Percentiles rank a stretch among this genome's conserved stretches.
phyloP scores from a whole-genome alignment of 2,797 vertebrate species.

The Trachops cirrhosus region DNA sequence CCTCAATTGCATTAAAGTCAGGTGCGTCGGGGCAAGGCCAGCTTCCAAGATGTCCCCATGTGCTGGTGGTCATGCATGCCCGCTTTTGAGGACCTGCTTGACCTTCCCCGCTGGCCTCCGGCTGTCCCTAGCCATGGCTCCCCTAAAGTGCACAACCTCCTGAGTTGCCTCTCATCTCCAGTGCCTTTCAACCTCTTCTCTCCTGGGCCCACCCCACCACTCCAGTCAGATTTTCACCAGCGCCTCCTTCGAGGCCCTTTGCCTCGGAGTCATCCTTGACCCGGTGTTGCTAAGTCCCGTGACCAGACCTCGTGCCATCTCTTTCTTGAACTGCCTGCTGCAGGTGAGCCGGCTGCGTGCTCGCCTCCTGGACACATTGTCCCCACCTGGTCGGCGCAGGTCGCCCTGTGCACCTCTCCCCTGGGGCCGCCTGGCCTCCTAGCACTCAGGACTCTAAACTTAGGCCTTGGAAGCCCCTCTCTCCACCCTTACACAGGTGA shows the following conservation, averaged over 20 bases:
- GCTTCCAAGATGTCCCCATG: neutral
- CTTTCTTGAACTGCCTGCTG: neutral
- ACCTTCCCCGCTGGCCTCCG: neutral
- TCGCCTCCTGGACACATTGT: neutral
- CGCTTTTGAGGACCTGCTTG: neutral
- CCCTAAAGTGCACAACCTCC: neutral
- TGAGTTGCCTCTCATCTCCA: neutral
- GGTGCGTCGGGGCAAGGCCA: neutral
- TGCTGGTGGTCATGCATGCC: too few species aligned
- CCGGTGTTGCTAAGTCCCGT: neutral
- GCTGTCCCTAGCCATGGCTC: neutral
- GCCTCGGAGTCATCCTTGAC: neutral
- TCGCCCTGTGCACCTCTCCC: neutral
- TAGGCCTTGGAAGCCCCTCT: neutral
- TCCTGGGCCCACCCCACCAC: neutral
- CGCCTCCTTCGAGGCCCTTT: neutral
- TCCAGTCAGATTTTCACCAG: neutral
- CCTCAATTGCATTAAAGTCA: neutral
- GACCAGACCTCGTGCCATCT: neutral
- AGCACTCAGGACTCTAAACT: neutral
- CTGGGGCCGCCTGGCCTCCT: rapidly evolving
- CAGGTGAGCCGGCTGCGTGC: neutral
- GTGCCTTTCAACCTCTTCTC: neutral
- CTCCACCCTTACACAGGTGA: neutral
- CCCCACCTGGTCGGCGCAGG: neutral